phyloP scores from a whole-genome alignment of 2,888 invertebrate genomes.

The Rhodophaea formosa region DNA sequence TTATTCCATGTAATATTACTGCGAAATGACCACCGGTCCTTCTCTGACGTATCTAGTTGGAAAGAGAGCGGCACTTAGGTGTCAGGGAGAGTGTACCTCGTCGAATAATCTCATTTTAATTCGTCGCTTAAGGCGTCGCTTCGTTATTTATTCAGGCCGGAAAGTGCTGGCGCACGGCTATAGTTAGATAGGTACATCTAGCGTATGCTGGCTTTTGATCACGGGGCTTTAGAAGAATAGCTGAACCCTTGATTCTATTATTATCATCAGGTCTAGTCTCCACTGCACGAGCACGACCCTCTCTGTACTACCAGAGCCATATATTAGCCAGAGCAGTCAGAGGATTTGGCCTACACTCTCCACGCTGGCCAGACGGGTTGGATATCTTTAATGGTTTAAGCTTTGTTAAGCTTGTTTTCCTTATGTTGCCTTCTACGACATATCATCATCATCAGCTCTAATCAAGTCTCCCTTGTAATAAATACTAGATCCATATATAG shows the following conservation, averaged over 20 bases:
- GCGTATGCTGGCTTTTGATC: constrained; percentile 15
- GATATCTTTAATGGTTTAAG: too few species aligned
- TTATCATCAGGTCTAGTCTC: too few species aligned
- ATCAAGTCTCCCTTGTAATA: too few species aligned
- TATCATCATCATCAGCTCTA: too few species aligned
- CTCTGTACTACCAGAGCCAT: too few species aligned
- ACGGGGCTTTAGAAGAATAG: constrained; percentile 13
- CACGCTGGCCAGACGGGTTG: too few species aligned
- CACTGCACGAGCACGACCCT: too few species aligned
- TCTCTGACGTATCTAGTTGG: background rate
- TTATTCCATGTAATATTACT: background rate
- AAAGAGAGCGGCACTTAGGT: background rate
- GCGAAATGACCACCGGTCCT: background rate
- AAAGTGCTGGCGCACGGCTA: constrained; percentile 16
- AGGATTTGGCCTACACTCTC: too few species aligned
- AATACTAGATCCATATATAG: too few species aligned
- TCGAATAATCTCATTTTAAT: constrained; percentile 48
- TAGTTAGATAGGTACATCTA: constrained; percentile 12
- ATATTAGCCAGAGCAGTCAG: too few species aligned
- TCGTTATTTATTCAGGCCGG: constrained; percentile 50
- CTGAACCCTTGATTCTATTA: background rate
- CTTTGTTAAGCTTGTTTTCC: too few species aligned
- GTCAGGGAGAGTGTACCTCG: background rate
- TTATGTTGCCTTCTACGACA: too few species aligned
- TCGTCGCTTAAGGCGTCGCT: constrained; percentile 41